Evolutionary conservation across 2,113 vertebrate genomes (phyloP).

Genomic region (Pollachius pollachius): DNA sequence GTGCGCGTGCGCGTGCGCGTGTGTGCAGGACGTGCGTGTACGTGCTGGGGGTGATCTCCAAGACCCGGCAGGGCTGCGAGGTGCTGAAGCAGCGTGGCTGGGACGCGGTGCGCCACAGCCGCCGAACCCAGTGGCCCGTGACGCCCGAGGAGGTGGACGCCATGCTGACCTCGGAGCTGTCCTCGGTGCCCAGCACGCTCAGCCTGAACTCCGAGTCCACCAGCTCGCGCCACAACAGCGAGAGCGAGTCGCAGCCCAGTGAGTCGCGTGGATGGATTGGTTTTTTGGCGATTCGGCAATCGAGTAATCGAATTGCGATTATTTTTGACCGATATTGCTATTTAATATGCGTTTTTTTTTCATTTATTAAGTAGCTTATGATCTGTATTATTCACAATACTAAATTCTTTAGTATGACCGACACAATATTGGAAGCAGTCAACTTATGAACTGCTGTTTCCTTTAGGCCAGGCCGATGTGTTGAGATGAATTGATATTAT

Average conservation of each 20-base stretch:
- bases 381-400: too few species aligned
- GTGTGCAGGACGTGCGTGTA: slow-evolving; percentile 88
- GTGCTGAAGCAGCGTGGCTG: slow-evolving; percentile 90
- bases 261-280: slow-evolving; percentile 29
- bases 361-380: too few species aligned
- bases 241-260: slow-evolving; percentile 97
- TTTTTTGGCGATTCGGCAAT: not conserved
- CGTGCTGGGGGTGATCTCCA: slow-evolving; percentile 91
- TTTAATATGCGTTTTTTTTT: too few species aligned
- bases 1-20: too few species aligned
- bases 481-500: too few species aligned
- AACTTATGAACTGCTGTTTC: too few species aligned
- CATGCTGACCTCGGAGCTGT: slow-evolving; percentile 68
- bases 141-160: slow-evolving; percentile 91
- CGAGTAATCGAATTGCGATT: too few species aligned
- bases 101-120: slow-evolving; percentile 94
- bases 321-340: too few species aligned
- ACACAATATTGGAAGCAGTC: too few species aligned
- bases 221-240: slow-evolving; percentile 95
- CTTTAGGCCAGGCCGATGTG: too few species aligned
- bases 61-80: slow-evolving; percentile 96
- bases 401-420: too few species aligned
- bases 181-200: slow-evolving; percentile 74
- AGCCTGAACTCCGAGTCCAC: slow-evolving; percentile 94
- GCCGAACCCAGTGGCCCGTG: slow-evolving; percentile 91